Evolutionary conservation across 2,888 invertebrate species (phyloP).

Genomic region (Torymus texanus): DNA sequence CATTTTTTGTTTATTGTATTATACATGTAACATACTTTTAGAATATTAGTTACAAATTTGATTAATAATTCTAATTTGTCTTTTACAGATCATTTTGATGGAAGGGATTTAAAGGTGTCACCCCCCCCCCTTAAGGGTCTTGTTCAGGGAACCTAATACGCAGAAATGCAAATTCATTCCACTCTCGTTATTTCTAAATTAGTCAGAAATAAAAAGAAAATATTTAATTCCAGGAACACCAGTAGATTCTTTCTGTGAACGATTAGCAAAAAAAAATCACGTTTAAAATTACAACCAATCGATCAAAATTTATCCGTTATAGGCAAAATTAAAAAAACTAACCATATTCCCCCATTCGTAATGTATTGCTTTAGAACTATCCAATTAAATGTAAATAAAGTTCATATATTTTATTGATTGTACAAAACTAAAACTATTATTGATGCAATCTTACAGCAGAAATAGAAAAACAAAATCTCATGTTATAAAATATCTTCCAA

Average conservation of each 20-base stretch:
- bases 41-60: no score
- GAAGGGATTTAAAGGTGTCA: no score
- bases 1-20: no score
- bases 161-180: not conserved
- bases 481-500: slow-evolving; percentile 2
- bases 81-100: no score
- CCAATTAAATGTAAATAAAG: not conserved
- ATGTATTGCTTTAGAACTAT: slow-evolving; percentile 3
- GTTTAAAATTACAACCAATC: slow-evolving; percentile 8
- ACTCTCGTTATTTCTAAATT: no score
- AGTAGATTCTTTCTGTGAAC: not conserved
- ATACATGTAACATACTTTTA: no score
- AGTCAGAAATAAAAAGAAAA: slow-evolving; percentile 1
- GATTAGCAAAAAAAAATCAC: not conserved
- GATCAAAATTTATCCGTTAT: not conserved
- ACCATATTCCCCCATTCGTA: not conserved
- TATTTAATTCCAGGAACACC: not conserved
- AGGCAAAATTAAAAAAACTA: not conserved
- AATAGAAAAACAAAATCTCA: slow-evolving; percentile 17
- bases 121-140: not conserved
- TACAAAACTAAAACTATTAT: not conserved
- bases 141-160: not conserved
- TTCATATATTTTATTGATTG: slow-evolving; percentile 1
- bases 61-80: no score
- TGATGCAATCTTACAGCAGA: not conserved